Base-by-base conservation (phyloP, 2,113 vertebrate species). In the Polyodon spathula region DNA sequence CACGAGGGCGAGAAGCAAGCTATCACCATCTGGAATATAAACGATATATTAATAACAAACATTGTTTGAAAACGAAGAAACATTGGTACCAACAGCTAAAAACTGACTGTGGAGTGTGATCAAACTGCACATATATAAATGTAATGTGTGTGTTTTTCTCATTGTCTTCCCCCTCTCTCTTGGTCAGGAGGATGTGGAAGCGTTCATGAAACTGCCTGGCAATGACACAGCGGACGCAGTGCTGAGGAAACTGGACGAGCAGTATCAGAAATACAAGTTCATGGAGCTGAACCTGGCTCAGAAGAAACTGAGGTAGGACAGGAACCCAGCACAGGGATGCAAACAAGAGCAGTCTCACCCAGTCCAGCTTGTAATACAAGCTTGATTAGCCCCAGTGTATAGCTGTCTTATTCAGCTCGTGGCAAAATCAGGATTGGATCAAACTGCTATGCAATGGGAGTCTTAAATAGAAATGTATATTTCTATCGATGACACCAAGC, bases 181-280 rank as follows among this genome's bases (percentile, higher is more conserved):
- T 50, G 4, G n/a, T n/a, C 79, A 99, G 96, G 94, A 98, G 86
- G 96, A 99, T 77, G 96, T 99, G 16, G 94, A 97, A 66, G 89
- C 92, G 6, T 99, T 93, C 63, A 95, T 99, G 95, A 95, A 95
- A 66, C 90, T 92, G 71, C 89, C 94, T 1, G 96, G 93, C 58
- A 99, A 98, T 58, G 96, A 99, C 73, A 93, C 93, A 15, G 94
- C 94, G 50, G 94, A 98, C 58, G 58, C 77, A 1, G 94, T 90
- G 2, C 81, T 99, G 55, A 92, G 94, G 81, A 94, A 87, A 75
- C 67, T 97, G 74, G 94, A 99, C 66, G 96, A 99, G 58, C 95
- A 98, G 66, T 95, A 97, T 79, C 95, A 97, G 86, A 98, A 99
- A 73, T 99, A 99, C 70, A 99, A 99, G 76, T 98, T 97, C 79